phyloP scores from a whole-genome alignment of 1,140 invertebrate genomes.

The Hirudo medicinalis region DNA sequence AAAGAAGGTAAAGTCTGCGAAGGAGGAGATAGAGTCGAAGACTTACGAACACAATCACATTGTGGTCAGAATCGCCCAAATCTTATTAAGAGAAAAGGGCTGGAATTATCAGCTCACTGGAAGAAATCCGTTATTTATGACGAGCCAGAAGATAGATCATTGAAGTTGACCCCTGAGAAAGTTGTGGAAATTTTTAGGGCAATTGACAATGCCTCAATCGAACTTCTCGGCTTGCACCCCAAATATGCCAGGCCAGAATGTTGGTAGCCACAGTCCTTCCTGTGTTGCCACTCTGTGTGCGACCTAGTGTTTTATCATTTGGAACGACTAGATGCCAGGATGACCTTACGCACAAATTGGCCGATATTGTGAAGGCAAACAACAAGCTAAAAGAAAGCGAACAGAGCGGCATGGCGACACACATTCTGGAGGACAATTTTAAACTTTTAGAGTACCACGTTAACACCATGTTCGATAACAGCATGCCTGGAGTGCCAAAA shows the following conservation, averaged over 20 bases:
- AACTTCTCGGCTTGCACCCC: slow-evolving; percentile 86
- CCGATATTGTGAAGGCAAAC: slow-evolving; percentile 97
- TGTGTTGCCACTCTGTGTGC: slow-evolving; percentile 77
- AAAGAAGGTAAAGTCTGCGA: too few species aligned
- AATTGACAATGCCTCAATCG: slow-evolving; percentile 91
- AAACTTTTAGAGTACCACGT: slow-evolving; percentile 98
- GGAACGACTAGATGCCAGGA: slow-evolving; percentile 91
- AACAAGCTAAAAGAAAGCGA: slow-evolving; percentile 90
- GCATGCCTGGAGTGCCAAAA: slow-evolving; percentile 88
- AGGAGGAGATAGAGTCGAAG: too few species aligned
- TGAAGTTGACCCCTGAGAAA: slow-evolving; percentile 69
- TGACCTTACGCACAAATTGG: slow-evolving; percentile 95
- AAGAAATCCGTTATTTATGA: too few species aligned
- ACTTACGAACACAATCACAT: too few species aligned
- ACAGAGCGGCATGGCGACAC: slow-evolving; percentile 83
- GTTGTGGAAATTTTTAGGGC: slow-evolving; percentile 93
- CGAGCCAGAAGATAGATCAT: too few species aligned
- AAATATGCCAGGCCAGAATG: slow-evolving; percentile 93
- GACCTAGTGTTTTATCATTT: slow-evolving; percentile 98
- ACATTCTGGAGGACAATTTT: slow-evolving; percentile 89
- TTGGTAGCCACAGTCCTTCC: slow-evolving; percentile 95
- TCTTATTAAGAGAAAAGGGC: too few species aligned
- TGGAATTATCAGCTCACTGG: too few species aligned
- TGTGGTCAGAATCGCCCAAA: too few species aligned
- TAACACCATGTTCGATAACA: slow-evolving; percentile 92